A percentile compares a stretch with the other conserved stretches of the same genome.
phyloP scores from a whole-genome alignment of 2,113 vertebrate species.

The Megaceryle maxima region DNA sequence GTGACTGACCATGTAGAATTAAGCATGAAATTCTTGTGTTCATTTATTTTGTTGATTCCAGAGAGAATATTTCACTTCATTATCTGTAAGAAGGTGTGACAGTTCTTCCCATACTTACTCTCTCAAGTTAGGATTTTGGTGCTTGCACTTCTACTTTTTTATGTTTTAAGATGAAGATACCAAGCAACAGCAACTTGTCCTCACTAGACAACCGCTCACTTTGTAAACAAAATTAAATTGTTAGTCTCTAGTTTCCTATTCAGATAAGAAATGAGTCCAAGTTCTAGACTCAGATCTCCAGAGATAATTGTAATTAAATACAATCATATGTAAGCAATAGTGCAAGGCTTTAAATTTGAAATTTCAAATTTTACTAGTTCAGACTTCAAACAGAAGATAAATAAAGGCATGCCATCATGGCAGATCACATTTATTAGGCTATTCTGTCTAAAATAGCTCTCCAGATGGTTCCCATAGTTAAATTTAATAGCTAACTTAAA shows the following conservation, averaged over 20 bases:
- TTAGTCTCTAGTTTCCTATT: not conserved
- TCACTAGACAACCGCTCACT: not conserved
- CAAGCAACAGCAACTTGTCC: not conserved
- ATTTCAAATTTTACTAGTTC: not conserved
- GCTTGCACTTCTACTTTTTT: not conserved
- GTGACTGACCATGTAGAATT: not conserved
- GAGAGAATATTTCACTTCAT: not conserved
- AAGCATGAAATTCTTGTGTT: not conserved
- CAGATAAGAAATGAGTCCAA: not conserved
- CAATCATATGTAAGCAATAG: not conserved
- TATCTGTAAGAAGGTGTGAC: not conserved
- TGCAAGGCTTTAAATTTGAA: not conserved
- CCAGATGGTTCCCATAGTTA: not conserved
- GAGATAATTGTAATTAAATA: not conserved
- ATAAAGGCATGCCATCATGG: not conserved
- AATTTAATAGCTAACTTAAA: constrained; percentile 12
- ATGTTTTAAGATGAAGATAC: not conserved
- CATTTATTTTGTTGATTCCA: not conserved
- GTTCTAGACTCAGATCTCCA: not conserved
- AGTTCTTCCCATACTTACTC: not conserved
- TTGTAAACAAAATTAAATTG: not conserved
- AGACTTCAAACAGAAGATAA: not conserved
- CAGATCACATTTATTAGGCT: not conserved
- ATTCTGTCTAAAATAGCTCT: not conserved
- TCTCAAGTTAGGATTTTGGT: not conserved